Percentiles rank a stretch among this genome's conserved stretches.
Conservation (phyloP, 2,797 vertebrate species). For the Myotis daubentonii region DNA sequence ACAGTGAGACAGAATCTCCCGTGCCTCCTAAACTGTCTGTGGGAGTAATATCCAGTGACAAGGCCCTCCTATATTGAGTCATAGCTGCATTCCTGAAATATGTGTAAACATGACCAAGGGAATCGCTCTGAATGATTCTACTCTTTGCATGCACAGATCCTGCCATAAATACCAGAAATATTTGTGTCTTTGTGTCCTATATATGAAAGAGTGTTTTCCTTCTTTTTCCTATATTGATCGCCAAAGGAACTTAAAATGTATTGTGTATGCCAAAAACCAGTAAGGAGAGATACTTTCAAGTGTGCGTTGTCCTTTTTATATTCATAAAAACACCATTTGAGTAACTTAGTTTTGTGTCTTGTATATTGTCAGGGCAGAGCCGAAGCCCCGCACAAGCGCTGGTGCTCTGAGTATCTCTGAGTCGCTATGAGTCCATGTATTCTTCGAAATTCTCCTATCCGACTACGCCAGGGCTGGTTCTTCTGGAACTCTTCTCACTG, state of each 20-base stretch:
- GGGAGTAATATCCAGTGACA: background rate
- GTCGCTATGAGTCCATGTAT: too few species aligned
- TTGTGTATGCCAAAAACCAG: background rate
- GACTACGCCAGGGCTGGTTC: too few species aligned
- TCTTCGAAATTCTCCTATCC: too few species aligned
- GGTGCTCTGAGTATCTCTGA: too few species aligned
- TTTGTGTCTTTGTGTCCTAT: background rate
- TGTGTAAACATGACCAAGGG: background rate
- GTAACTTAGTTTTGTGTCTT: background rate
- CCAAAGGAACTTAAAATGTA: conserved; percentile 26
- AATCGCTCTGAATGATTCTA: background rate
- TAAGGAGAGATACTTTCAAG: background rate
- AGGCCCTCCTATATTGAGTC: background rate
- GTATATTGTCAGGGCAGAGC: background rate
- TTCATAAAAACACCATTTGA: background rate
- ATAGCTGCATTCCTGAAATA: background rate
- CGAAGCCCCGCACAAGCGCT: too few species aligned
- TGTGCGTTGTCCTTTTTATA: background rate
- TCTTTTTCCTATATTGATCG: background rate
- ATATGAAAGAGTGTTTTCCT: background rate
- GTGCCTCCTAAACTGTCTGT: conserved; percentile 24
- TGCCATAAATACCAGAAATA: background rate
- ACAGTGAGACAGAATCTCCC: background rate
- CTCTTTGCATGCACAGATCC: background rate
- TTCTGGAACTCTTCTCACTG: too few species aligned